Evolutionary conservation across 2,113 vertebrate species (phyloP), one percentile per base, ranked within the genome.

Genomic region (Rhizomys pruinosus): DNA sequence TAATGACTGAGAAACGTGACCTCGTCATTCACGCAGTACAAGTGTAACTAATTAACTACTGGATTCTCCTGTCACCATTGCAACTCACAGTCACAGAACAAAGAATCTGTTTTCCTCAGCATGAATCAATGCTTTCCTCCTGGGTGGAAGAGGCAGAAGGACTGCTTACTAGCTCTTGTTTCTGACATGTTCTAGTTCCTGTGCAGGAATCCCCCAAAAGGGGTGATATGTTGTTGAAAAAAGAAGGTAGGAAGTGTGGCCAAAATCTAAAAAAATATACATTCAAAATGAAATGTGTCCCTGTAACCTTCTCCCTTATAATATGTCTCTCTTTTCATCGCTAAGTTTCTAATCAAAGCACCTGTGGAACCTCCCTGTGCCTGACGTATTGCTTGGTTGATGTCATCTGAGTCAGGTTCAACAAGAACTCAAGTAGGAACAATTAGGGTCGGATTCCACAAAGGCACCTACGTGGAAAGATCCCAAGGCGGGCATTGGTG

Each of bases 291-390:
- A 42, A 32, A 15, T 87, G 2, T 39, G 47, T 84, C 19, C 44
- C 71, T 22, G 7, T 72, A 39, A 90, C 68, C 8, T 55, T 85
- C n/a, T 5, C 9, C 47, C 88, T 34, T n/a, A 90, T 10, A 22
- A 27, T 80, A 61, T 12, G 20, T 32, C 4, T 17, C 79, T 82
- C 63, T 82, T 91, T 16, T 84, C 27, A 29, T 77, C 84, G 20
- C 55, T 37, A 74, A 80, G 32, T 42, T 88, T 89, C 32, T 76
- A 27, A 66, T 73, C 39, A 68, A 27, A 42, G 77, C n/a, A 74
- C 1, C 61, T 63, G 16, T 68, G 0, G 27, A 1, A 0, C 29
- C 20, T 47, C 20, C 47, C 29, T 7, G 0, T 13, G 72, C 7
- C 3, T 42, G 55, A 9, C 32, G 23, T 64, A 4, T 42, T 71